These are phyloP conservation scores for Telmatochromis sp. DNA, from an alignment of 2,113 vertebrate species.

Conservation along the genomic window DNA sequence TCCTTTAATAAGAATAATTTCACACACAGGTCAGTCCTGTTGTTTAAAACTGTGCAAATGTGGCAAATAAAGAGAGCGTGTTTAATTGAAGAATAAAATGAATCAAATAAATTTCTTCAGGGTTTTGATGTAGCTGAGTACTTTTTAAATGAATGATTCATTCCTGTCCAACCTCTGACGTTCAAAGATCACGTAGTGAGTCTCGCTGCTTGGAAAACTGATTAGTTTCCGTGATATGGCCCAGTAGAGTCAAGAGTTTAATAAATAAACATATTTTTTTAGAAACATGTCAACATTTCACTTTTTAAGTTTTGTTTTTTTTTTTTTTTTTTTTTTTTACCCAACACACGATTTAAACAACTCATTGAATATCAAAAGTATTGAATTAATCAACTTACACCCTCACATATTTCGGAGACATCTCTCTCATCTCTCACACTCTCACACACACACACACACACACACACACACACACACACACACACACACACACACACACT, in stretches of 20 bases:
- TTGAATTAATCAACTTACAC: neutral
- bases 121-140: neutral
- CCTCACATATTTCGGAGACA: neutral
- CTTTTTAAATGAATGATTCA: neutral
- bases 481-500: neutral
- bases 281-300: neutral
- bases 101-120: neutral
- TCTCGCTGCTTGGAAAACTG: neutral
- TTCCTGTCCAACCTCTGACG: neutral
- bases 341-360: neutral
- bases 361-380: neutral
- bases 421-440: neutral
- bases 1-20: neutral
- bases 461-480: neutral
- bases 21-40: neutral
- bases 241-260: neutral
- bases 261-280: neutral
- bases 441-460: neutral
- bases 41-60: neutral
- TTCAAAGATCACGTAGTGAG: neutral
- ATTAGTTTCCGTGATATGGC: neutral
- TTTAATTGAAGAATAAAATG: neutral
- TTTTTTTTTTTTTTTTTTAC: neutral
- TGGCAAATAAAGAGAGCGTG: neutral
- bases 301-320: neutral